Percentiles rank a stretch among this genome's conserved stretches.
Conservation (phyloP, 2,113 vertebrate species). For the Conger conger region DNA sequence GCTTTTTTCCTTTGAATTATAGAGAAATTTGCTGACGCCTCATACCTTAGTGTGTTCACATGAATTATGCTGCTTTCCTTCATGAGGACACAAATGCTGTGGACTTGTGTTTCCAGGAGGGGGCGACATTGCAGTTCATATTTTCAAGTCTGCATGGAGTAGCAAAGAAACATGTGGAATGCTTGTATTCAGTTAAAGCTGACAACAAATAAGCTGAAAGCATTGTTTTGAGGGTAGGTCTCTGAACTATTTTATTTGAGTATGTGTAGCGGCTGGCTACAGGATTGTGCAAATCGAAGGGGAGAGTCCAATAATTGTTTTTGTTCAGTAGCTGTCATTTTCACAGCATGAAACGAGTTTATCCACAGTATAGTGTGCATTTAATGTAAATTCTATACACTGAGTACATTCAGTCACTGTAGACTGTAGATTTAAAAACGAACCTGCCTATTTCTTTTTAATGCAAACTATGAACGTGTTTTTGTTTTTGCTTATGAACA, state of each 20-base stretch:
- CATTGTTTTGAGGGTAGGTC: not conserved
- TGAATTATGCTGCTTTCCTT: not conserved
- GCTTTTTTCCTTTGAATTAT: not conserved
- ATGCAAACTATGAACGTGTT: too few species aligned
- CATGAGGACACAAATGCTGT: not conserved
- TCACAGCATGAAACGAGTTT: too few species aligned
- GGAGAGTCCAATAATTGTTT: not conserved
- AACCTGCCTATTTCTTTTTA: too few species aligned
- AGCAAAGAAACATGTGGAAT: not conserved
- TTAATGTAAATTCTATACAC: too few species aligned
- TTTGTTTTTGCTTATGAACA: too few species aligned
- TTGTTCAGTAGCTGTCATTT: too few species aligned
- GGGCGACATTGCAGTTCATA: not conserved
- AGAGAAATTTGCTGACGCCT: not conserved
- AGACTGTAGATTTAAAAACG: too few species aligned
- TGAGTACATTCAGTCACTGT: too few species aligned
- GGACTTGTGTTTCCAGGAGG: not conserved
- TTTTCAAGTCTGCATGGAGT: not conserved
- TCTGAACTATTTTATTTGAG: not conserved
- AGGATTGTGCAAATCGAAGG: not conserved
- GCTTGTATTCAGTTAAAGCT: not conserved
- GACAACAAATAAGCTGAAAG: not conserved
- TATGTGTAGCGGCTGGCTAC: not conserved
- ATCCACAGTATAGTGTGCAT: too few species aligned
- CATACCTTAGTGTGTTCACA: not conserved